Conservation (phyloP, 2,797 vertebrate genomes). For the Eremophila alpestris region DNA sequence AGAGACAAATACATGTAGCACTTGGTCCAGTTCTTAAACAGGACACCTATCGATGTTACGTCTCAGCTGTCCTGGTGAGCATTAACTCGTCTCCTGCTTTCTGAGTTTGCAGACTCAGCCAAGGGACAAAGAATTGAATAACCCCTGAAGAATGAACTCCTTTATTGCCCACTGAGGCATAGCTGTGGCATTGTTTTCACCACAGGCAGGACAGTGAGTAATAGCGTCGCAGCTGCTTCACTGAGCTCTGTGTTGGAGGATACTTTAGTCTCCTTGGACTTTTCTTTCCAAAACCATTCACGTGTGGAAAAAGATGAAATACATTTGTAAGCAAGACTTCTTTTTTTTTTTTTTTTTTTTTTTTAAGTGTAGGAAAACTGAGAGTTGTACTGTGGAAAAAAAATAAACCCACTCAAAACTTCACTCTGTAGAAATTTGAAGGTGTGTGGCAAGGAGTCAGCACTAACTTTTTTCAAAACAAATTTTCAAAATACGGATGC, state of each 20-base stretch:
- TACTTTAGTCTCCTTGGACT: slow-evolving; percentile 20
- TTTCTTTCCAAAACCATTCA: slow-evolving; percentile 13
- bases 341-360: neutral
- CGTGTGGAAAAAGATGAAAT: slow-evolving; percentile 22
- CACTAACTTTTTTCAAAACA: neutral
- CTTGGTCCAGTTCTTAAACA: neutral
- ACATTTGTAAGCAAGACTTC: slow-evolving; percentile 24
- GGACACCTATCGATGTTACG: fast-evolving
- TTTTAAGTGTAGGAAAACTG: neutral
- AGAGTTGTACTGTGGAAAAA: neutral
- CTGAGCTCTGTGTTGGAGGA: slow-evolving; percentile 14
- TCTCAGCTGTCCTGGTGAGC: slow-evolving; percentile 14
- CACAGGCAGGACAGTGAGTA: slow-evolving; percentile 21
- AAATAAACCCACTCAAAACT: neutral
- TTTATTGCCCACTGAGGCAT: slow-evolving; percentile 58
- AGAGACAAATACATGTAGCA: neutral
- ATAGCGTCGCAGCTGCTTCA: slow-evolving; percentile 19
- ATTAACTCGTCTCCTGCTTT: neutral
- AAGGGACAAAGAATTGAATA: slow-evolving; percentile 28
- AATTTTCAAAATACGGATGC: neutral
- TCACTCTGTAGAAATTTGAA: neutral
- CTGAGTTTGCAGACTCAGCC: slow-evolving; percentile 8
- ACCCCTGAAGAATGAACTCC: slow-evolving; percentile 46
- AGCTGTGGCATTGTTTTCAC: slow-evolving; percentile 60
- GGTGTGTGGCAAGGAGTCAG: neutral